Percentiles rank a stretch among this genome's conserved stretches.
Evolutionary conservation across 2,113 vertebrate species (phyloP).

Genomic region (Turnix velox): DNA sequence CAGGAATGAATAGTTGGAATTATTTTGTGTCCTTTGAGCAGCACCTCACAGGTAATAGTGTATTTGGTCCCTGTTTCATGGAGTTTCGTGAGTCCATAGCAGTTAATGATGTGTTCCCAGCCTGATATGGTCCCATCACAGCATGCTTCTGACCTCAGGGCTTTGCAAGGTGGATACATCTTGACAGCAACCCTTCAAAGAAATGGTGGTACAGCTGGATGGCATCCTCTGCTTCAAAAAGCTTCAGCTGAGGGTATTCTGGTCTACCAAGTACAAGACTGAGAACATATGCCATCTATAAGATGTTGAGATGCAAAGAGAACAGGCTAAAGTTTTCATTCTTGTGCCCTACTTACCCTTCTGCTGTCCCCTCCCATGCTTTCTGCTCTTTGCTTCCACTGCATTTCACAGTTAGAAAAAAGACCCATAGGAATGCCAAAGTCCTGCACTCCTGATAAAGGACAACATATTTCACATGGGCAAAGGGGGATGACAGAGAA

Average conservation of each 20-base stretch:
- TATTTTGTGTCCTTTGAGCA: background rate
- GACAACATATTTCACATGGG: accelerated
- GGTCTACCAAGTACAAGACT: background rate
- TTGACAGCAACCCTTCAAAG: background rate
- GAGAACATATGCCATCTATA: background rate
- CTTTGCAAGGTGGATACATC: background rate
- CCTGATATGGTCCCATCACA: accelerated
- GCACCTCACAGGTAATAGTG: background rate
- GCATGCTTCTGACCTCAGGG: background rate
- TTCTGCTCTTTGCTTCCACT: background rate
- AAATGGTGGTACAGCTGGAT: background rate
- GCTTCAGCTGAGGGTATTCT: background rate
- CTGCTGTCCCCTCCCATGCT: accelerated
- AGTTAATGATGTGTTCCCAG: background rate
- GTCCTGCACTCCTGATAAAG: accelerated
- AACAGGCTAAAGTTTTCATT: background rate
- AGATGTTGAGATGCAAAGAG: background rate
- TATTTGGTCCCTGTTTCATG: background rate
- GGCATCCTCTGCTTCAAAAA: background rate
- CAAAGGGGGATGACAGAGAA: background rate
- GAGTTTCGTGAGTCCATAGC: background rate
- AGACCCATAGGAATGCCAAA: background rate
- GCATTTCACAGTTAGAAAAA: background rate
- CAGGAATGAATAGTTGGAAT: background rate
- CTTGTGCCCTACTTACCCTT: background rate